These are phyloP conservation scores for Trypoxylon attenuatum DNA, from an alignment of 2,888 invertebrate genomes.

Conservation along the genomic window DNA sequence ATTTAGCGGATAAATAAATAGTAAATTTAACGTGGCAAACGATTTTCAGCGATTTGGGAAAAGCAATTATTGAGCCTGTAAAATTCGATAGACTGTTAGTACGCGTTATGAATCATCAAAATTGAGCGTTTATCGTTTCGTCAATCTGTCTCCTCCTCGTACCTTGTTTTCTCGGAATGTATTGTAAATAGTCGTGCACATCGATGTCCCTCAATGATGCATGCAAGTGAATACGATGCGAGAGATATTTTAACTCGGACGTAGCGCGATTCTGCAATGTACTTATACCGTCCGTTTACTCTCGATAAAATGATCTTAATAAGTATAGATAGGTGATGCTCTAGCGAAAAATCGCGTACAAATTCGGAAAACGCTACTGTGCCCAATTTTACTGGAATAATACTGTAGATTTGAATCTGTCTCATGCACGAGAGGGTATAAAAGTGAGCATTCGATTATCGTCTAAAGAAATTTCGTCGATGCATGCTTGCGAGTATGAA, in stretches of 20 bases:
- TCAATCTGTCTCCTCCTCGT: slow-evolving; percentile 5
- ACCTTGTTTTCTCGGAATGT: slow-evolving; percentile 30
- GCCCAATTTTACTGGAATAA: slow-evolving; percentile 27
- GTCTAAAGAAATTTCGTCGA: slow-evolving; percentile 10
- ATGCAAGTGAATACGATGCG: not conserved
- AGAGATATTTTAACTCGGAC: not conserved
- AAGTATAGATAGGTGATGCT: too few species aligned
- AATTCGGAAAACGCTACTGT: slow-evolving; percentile 25
- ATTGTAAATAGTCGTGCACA: not conserved
- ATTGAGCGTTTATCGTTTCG: slow-evolving; percentile 34
- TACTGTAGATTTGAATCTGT: slow-evolving; percentile 23
- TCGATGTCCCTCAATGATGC: slow-evolving; percentile 1
- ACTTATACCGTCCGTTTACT: too few species aligned
- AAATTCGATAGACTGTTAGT: slow-evolving; percentile 30
- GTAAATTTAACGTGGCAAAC: not conserved
- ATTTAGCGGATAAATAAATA: slow-evolving; percentile 22
- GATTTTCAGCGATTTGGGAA: slow-evolving; percentile 1
- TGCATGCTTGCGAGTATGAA: not conserved
- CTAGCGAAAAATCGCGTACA: slow-evolving; percentile 10
- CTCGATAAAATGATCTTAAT: too few species aligned
- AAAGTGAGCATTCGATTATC: slow-evolving; percentile 25
- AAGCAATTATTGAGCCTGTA: slow-evolving; percentile 34
- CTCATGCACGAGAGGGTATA: slow-evolving; percentile 9
- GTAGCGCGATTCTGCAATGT: too few species aligned
- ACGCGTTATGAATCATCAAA: slow-evolving; percentile 25